These are phyloP conservation scores for Lepidocyrtoides sp. DNA, from an alignment of 2,888 invertebrate species.

Conservation along the genomic window DNA sequence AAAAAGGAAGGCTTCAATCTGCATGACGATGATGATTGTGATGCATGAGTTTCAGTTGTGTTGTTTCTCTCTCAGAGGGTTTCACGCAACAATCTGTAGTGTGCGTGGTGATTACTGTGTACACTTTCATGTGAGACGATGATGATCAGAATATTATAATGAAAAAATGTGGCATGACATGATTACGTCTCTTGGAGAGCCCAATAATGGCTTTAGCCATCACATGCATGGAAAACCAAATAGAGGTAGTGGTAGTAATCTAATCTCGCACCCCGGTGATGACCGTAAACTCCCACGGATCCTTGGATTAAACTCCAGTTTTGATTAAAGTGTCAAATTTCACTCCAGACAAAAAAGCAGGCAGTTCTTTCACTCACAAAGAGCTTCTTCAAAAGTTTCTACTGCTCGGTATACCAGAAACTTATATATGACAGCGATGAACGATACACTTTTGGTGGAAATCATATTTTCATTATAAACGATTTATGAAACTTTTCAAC, in stretches of 20 bases:
- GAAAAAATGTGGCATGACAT: slow-evolving; percentile 68
- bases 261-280: slow-evolving; percentile 77
- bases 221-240: slow-evolving; percentile 61
- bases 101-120: slow-evolving; percentile 13
- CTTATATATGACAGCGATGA: neutral
- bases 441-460: neutral
- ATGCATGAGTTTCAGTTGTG: slow-evolving; percentile 10
- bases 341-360: slow-evolving; percentile 62
- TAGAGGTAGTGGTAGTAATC: slow-evolving; percentile 65
- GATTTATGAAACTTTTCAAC: neutral
- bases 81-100: neutral
- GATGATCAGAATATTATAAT: slow-evolving; percentile 19
- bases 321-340: slow-evolving; percentile 80
- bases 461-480: neutral
- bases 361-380: slow-evolving; percentile 19
- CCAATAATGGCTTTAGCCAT: slow-evolving; percentile 57
- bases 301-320: slow-evolving; percentile 73
- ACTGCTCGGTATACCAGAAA: neutral
- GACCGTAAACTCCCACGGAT: slow-evolving; percentile 69
- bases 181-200: slow-evolving; percentile 69
- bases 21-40: slow-evolving; percentile 1
- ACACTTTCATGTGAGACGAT: slow-evolving; percentile 15
- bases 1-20: neutral
- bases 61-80: neutral
- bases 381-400: slow-evolving; percentile 3